Percentiles rank a stretch among this genome's conserved stretches.
phyloP scores from a whole-genome alignment of 2,797 vertebrate genomes.

The Austrolebias charrua region DNA sequence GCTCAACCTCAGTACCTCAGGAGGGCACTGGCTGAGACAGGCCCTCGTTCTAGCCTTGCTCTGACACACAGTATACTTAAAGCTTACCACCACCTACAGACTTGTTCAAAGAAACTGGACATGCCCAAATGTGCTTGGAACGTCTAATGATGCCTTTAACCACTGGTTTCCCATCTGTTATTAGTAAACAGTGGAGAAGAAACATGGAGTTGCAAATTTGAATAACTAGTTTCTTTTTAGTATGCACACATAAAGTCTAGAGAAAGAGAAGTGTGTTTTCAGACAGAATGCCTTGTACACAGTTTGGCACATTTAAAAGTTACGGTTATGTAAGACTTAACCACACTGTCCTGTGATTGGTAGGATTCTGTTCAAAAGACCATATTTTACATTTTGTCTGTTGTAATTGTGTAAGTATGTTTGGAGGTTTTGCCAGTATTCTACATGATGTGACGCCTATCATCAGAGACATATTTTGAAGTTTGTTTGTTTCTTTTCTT shows the following conservation, averaged over 20 bases:
- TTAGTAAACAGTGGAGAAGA: slow-evolving; percentile 46
- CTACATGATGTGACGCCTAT: slow-evolving; percentile 20
- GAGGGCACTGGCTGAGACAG: slow-evolving; percentile 20
- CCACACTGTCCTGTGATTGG: slow-evolving; percentile 16
- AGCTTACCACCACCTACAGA: slow-evolving; percentile 29
- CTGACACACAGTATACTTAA: slow-evolving; percentile 49
- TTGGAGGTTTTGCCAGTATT: slow-evolving; percentile 32
- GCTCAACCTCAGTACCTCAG: slow-evolving; percentile 25
- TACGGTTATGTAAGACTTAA: slow-evolving; percentile 2
- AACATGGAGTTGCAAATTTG: slow-evolving; percentile 22
- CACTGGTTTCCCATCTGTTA: slow-evolving; percentile 39
- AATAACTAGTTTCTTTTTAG: slow-evolving; percentile 20
- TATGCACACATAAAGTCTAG: slow-evolving; percentile 5
- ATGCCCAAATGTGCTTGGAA: slow-evolving; percentile 59
- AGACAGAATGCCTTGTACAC: background rate
- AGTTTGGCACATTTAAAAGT: background rate
- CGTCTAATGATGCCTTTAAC: slow-evolving; percentile 43
- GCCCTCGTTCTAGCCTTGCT: slow-evolving; percentile 13
- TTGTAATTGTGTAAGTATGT: slow-evolving; percentile 31
- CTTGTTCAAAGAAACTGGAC: slow-evolving; percentile 57
- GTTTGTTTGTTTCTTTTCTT: background rate
- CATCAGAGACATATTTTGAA: background rate
- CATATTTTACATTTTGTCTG: slow-evolving; percentile 21
- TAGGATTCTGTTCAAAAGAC: slow-evolving; percentile 8
- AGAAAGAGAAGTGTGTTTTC: background rate